These are phyloP conservation scores for Trididemnum nubilum DNA, from an alignment of 23 tunicate species.

Conservation along the genomic window DNA sequence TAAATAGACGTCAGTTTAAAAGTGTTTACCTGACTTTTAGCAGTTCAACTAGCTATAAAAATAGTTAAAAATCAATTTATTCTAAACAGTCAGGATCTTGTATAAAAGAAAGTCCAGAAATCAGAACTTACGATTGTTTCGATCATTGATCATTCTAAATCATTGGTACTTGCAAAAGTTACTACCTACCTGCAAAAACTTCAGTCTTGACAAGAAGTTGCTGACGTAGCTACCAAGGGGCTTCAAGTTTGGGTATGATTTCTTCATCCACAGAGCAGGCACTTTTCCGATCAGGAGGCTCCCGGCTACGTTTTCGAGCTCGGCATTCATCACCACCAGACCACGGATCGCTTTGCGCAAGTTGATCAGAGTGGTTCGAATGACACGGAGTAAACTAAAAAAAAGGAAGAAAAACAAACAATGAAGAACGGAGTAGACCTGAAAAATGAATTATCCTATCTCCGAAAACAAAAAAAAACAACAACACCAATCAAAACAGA, in stretches of 20 bases:
- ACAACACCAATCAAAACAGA: not conserved
- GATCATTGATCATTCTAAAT: too few relatives aligned
- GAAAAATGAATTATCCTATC: not conserved
- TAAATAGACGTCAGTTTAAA: too few relatives aligned
- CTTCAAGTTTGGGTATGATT: constrained; percentile 95
- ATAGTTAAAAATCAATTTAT: too few relatives aligned
- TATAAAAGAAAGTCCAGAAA: too few relatives aligned
- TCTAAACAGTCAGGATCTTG: too few relatives aligned
- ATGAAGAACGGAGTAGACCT: not conserved
- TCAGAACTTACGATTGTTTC: too few relatives aligned
- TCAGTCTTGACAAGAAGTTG: constrained; percentile 95
- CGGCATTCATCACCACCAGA: constrained; percentile 96
- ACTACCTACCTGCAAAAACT: constrained; percentile 88
- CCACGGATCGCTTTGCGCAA: constrained; percentile 94
- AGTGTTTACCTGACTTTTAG: too few relatives aligned
- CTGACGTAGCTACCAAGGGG: constrained; percentile 97
- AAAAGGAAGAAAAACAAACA: not conserved
- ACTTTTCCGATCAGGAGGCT: constrained; percentile 98
- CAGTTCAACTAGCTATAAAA: too few relatives aligned
- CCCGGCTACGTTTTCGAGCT: constrained; percentile 88
- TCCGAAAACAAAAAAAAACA: not conserved
- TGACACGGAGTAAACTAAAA: constrained; percentile 80
- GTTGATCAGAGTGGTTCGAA: constrained; percentile 86
- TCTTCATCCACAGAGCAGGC: constrained; percentile 97
- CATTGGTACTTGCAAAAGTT: too few relatives aligned